Base-by-base conservation (phyloP, 2,113 vertebrate genomes). In the Pseudolaguvia tuberculata region DNA sequence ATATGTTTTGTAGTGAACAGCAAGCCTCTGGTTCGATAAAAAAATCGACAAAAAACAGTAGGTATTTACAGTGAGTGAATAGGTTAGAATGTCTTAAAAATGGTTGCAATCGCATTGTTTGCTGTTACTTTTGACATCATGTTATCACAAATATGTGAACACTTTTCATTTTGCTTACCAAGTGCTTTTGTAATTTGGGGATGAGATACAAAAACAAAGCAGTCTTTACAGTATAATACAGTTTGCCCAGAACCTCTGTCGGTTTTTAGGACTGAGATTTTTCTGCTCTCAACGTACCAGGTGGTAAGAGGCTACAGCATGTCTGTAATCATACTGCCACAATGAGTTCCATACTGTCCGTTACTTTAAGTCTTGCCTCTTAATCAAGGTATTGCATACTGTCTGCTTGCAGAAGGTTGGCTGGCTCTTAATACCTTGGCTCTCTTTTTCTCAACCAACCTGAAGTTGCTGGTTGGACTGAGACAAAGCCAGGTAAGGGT, bases 171-270 rank as follows among this genome's bases (percentile, higher is more conserved):
- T 85, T 79, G 86, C 85, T 88, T 85, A 84, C 87, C 88, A 90
- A 89, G 88, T 91, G 88, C 88, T 84, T 86, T 82, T 87, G 78
- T 85, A 84, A 83, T 78, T 85, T 85, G 81, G 23, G 82, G 68
- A 82, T 82, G 84, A 80, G 81, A 86, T 87, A 83, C 82, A 87
- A 84, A 75, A 87, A 89, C 79, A 79, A 86, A 81, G 82, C 63
- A 85, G 73, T 87, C 83, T 89, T 78, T 90, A 89, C 88, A 88
- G 87, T 88, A 89, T 89, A 21, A 84, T 86, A 91, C 88, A 91
- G 77, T 74, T 55, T 84, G 84, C 82, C 68, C 82, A 86, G 57
- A 84, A 71, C 76, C 84, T 83, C 76, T 80, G 83, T 77, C 80
- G 78, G 70, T 75, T 70, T 73, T 67, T 76, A 56, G 42, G 42